These are phyloP conservation scores for Bursaphelenchus mucronatus DNA, from an alignment of 1,140 invertebrate genomes.

Conservation along the genomic window DNA sequence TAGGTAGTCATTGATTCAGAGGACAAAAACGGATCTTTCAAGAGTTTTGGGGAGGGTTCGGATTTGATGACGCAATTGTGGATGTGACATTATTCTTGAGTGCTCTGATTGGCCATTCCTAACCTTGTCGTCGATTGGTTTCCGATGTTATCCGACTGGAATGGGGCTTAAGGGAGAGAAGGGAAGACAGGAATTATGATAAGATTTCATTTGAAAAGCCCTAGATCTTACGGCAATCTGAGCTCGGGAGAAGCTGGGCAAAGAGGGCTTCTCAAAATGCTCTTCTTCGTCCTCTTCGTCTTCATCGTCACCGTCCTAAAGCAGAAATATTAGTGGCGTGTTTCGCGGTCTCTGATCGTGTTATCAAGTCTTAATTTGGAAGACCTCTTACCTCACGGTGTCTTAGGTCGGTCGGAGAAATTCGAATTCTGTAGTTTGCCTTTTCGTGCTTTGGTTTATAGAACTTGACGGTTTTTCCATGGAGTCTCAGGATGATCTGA, in stretches of 20 bases:
- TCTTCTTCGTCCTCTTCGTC: conserved; percentile 29
- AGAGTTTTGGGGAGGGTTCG: conserved; percentile 1
- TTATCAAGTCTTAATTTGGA: conserved; percentile 13
- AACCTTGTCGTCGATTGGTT: too few relatives aligned
- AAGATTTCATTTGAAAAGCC: conserved; percentile 1
- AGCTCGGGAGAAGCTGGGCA: conserved; percentile 49
- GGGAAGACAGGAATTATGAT: not conserved
- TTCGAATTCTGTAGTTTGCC: conserved; percentile 47
- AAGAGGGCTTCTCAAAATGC: conserved; percentile 29
- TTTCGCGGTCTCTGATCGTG: conserved; percentile 9
- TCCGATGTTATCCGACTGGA: not conserved
- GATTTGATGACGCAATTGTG: not conserved
- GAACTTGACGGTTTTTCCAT: conserved; percentile 56
- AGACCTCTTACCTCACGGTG: conserved; percentile 43
- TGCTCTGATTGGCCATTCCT: too few relatives aligned
- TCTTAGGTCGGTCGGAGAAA: conserved; percentile 52
- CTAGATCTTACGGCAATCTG: conserved; percentile 53
- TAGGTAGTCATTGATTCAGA: too few relatives aligned
- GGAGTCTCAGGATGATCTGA: conserved; percentile 51
- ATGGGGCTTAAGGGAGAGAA: not conserved
- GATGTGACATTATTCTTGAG: conserved; percentile 9
- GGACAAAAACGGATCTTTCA: not conserved
- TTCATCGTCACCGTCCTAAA: conserved; percentile 20
- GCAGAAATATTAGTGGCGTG: conserved; percentile 1
- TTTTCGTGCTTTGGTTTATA: conserved; percentile 48